Evolutionary conservation across 2,888 invertebrate genomes (phyloP), one percentile per base, ranked within the genome.

Genomic region (Prosapia bicincta): DNA sequence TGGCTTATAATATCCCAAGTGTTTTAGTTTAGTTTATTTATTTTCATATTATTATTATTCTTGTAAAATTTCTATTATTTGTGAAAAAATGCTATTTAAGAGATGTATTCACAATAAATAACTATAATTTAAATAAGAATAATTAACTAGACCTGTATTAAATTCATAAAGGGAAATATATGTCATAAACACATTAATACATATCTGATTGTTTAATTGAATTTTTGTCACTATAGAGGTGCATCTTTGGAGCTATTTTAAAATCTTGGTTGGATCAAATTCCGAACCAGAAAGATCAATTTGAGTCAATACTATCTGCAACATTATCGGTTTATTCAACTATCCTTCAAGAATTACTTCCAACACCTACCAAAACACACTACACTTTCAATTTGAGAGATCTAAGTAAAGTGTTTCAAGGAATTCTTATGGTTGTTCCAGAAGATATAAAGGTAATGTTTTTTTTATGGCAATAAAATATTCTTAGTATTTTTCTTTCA

Each of bases 301-400:
- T 38, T 10, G 72, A 74, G 13, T 25, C 43, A 25, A 28, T 65
- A 25, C 69, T 94, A 0, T 85, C 87, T 38, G 89, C 90, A 0
- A 92, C 92, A 0, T 85, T 94, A 78, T 87, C 88, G 1, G 88
- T 94, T 10, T 95, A 92, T 85, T 86, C 85, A 67, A 88, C 88
- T 0, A 88, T 93, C 76, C 87, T 90, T 43, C 86, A 86, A 7
- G 92, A 93, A 81, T 86, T 97, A 75, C 86, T 96, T 13, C 96
- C 97, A 0, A 97, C 96, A 0, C 96, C 97, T 0, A 88, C 93
- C 25, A 96, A 96, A 84, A 94, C 94, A 0, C 96, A 96, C 85
- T 97, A 97, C 82, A 92, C 95, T 0, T 97, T 96, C 85, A 97
- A 96, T 85, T 84, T 97, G 80, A 86, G 96, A 23, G 97, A 97